Conservation (phyloP, 37 sponge, comb jelly and placozoan species). For the Halichondria panicea region DNA sequence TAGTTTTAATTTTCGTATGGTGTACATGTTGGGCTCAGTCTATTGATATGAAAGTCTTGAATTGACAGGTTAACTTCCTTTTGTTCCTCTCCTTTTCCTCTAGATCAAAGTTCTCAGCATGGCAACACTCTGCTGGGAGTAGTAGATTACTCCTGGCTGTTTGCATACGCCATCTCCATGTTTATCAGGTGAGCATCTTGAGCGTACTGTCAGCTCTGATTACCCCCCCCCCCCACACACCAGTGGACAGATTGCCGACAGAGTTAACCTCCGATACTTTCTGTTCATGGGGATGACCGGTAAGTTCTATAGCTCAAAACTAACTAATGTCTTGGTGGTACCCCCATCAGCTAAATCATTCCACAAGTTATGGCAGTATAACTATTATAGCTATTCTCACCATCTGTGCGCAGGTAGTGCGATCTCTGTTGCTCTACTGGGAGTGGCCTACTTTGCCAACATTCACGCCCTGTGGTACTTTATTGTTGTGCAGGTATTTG, state of each 20-base stretch:
- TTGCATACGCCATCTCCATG: constrained; percentile 72
- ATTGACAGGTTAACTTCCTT: too few relatives aligned
- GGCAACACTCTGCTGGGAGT: constrained; percentile 49
- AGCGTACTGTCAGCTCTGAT: neutral
- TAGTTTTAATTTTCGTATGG: too few relatives aligned
- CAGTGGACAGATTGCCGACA: constrained; percentile 87
- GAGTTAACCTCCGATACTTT: constrained; percentile 83
- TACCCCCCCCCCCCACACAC: neutral
- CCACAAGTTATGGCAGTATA: neutral
- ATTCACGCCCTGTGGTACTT: constrained; percentile 85
- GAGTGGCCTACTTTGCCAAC: constrained; percentile 76
- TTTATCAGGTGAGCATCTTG: constrained; percentile 42
- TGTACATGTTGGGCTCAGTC: too few relatives aligned
- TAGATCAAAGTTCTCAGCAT: too few relatives aligned
- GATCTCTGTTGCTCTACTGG: constrained; percentile 46
- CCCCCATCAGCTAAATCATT: neutral
- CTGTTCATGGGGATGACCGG: constrained; percentile 90
- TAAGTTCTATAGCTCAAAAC: neutral
- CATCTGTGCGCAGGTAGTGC: constrained; percentile 50
- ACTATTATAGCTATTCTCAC: neutral
- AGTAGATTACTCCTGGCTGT: constrained; percentile 65
- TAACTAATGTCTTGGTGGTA: neutral
- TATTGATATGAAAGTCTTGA: too few relatives aligned
- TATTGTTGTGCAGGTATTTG: constrained; percentile 81
- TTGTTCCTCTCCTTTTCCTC: too few relatives aligned